Evolutionary conservation across 2,113 vertebrate genomes (phyloP).

Genomic region (Pycnonotus jocosus): DNA sequence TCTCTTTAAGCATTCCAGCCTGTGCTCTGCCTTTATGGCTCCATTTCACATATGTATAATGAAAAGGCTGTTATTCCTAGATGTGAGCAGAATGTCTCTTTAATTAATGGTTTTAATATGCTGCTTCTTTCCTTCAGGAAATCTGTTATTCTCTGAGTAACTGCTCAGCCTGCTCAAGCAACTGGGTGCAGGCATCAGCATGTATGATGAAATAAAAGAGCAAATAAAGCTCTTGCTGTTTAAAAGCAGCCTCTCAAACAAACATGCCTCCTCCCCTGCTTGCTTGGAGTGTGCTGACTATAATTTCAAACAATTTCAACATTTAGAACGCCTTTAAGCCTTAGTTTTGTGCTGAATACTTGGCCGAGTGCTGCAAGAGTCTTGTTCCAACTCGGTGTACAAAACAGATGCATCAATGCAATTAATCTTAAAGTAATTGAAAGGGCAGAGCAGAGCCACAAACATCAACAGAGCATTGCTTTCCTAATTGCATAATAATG

Average conservation of each 20-base stretch:
- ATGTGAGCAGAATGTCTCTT: background rate
- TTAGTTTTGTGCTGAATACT: background rate
- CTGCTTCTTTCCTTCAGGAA: background rate
- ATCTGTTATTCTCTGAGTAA: background rate
- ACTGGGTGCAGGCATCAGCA: background rate
- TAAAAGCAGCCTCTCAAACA: background rate
- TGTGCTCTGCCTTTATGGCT: background rate
- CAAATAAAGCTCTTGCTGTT: background rate
- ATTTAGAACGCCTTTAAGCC: background rate
- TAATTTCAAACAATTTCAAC: background rate
- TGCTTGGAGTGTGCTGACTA: background rate
- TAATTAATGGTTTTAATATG: conserved; percentile 34
- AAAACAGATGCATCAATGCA: background rate
- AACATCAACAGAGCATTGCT: background rate
- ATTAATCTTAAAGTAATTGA: conserved; percentile 18
- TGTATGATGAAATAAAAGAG: background rate
- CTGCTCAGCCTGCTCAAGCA: background rate
- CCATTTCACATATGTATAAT: background rate
- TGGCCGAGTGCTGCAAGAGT: background rate
- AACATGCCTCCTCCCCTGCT: background rate
- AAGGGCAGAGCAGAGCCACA: background rate
- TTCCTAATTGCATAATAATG: background rate
- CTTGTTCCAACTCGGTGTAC: background rate
- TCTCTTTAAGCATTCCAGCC: background rate
- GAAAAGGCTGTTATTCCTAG: background rate